phyloP scores from a whole-genome alignment of 2,888 invertebrate genomes.

The Ramazzottius varieornatus region DNA sequence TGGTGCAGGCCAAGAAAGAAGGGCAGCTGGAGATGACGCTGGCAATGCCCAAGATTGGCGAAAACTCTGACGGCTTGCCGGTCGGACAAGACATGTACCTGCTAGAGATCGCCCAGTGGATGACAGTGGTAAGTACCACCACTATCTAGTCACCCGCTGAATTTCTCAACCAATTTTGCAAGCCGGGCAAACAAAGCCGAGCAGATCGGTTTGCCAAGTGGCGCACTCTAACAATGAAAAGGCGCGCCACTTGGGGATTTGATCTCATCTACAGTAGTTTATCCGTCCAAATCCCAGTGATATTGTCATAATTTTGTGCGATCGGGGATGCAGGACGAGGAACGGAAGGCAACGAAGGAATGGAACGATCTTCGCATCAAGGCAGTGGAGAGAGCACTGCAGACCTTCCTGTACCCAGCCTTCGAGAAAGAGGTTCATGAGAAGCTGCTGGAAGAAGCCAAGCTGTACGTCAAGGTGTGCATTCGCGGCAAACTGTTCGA shows the following conservation, averaged over 20 bases:
- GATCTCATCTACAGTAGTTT: too few species aligned
- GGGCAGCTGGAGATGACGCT: conserved; percentile 15
- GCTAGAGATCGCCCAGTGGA: too few species aligned
- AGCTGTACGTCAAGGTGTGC: conserved; percentile 17
- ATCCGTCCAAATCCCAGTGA: too few species aligned
- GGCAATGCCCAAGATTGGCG: neutral
- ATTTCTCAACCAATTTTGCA: too few species aligned
- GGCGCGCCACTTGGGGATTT: too few species aligned
- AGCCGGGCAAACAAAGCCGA: too few species aligned
- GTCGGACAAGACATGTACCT: too few species aligned
- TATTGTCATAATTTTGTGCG: neutral
- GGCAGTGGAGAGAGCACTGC: conserved; percentile 62
- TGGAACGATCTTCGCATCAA: conserved; percentile 75
- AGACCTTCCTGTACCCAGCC: conserved; percentile 62
- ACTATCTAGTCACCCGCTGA: too few species aligned
- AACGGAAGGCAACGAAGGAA: conserved; percentile 49
- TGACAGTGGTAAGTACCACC: too few species aligned
- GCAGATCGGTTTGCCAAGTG: too few species aligned
- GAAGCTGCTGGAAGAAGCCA: conserved; percentile 53
- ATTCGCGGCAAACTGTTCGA: conserved; percentile 48
- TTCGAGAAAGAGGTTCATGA: conserved; percentile 56
- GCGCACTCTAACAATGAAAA: too few species aligned
- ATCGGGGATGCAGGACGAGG: neutral
- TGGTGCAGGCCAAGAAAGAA: conserved; percentile 28
- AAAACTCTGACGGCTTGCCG: too few species aligned